Evolutionary conservation across 2,888 invertebrate species (phyloP).

Genomic region (Metacarcinus magister): DNA sequence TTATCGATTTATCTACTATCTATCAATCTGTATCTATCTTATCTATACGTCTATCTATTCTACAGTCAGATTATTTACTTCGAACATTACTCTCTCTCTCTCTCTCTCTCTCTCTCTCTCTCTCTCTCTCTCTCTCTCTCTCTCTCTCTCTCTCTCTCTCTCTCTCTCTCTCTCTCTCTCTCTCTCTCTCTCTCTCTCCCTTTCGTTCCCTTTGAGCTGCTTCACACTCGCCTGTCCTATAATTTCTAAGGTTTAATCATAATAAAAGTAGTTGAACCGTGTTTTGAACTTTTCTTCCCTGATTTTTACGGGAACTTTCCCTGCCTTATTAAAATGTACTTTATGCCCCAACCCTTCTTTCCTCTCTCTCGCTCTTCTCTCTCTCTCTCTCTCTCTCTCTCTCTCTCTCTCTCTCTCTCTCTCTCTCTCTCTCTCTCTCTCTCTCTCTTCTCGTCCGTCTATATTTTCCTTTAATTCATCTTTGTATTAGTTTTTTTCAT

Average conservation of each 20-base stretch:
- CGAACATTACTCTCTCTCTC: background rate
- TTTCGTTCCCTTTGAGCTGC: background rate
- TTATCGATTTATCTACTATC: too few species aligned
- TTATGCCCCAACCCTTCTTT: background rate
- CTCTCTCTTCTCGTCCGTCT: background rate
- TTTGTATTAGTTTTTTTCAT: background rate
- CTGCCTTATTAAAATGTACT: background rate
- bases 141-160: constrained; percentile 23
- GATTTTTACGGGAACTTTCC: constrained; percentile 28
- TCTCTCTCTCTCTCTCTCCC: constrained; percentile 8
- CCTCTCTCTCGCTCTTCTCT: background rate
- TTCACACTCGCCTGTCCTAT: background rate
- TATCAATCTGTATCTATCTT: too few species aligned
- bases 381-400: constrained; percentile 48
- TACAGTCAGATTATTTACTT: background rate
- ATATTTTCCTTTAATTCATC: background rate
- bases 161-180: background rate
- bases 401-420: constrained; percentile 36
- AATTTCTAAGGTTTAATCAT: constrained; percentile 16
- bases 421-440: background rate
- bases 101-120: background rate
- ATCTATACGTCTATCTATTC: background rate
- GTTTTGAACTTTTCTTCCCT: background rate
- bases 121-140: background rate
- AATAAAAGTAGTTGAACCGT: background rate